Conservation (phyloP, 1,140 invertebrate species). For the Panulirus ornatus region DNA sequence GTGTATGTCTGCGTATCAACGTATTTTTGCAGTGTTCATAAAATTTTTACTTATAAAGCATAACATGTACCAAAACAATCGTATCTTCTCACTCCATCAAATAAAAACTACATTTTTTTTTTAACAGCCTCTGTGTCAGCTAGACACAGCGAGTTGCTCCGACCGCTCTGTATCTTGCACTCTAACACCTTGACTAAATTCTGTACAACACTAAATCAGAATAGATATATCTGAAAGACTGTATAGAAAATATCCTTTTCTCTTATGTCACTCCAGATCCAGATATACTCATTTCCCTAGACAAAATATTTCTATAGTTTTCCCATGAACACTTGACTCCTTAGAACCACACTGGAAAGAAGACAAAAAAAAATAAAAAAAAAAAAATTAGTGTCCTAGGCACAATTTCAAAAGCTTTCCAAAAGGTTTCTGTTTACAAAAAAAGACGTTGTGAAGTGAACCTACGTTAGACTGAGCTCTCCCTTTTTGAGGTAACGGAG, state of each 20-base stretch:
- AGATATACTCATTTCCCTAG: neutral
- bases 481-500: slow-evolving; percentile 56
- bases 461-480: slow-evolving; percentile 61
- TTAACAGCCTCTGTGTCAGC: no score
- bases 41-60: no score
- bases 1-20: no score
- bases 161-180: no score
- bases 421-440: neutral
- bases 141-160: neutral
- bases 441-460: neutral
- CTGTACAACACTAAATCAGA: slow-evolving; percentile 30
- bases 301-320: neutral
- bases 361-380: neutral
- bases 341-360: no score
- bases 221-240: slow-evolving; percentile 32
- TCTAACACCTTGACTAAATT: neutral
- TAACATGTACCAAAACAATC: neutral
- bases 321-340: neutral
- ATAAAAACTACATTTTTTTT: slow-evolving; percentile 1
- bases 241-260: slow-evolving; percentile 23
- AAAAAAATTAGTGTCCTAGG: neutral
- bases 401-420: neutral
- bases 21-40: no score
- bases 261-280: neutral
- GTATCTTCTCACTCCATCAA: neutral